Evolutionary conservation across 1,140 invertebrate species (phyloP).

Genomic region (Rhizoglyphus robini): DNA sequence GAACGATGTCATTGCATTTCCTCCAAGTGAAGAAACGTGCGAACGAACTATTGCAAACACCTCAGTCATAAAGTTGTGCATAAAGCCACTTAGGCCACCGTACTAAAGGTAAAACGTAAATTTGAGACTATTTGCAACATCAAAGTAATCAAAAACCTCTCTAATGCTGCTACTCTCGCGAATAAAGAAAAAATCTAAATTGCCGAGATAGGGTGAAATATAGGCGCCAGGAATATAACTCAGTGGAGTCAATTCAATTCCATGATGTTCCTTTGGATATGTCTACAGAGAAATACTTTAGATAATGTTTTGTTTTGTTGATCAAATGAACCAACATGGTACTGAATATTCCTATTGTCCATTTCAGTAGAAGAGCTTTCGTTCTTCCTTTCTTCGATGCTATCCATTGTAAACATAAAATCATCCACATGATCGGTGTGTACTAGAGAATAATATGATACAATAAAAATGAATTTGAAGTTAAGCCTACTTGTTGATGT

Average conservation of each 20-base stretch:
- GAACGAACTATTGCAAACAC: slow-evolving; percentile 76
- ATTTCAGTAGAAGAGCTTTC: neutral
- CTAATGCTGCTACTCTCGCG: slow-evolving; percentile 79
- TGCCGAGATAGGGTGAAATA: slow-evolving; percentile 72
- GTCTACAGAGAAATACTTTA: slow-evolving; percentile 37
- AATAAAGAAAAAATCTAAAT: slow-evolving; percentile 89
- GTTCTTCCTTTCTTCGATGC: neutral
- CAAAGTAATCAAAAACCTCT: too few relatives aligned
- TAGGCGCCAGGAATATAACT: slow-evolving; percentile 62
- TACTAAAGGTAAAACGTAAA: too few relatives aligned
- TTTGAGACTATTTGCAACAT: too few relatives aligned
- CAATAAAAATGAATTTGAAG: neutral
- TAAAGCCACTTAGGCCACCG: slow-evolving; percentile 79
- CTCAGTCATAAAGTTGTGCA: slow-evolving; percentile 83
- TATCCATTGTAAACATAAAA: slow-evolving; percentile 47
- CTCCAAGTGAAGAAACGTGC: slow-evolving; percentile 80
- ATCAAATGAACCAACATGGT: neutral
- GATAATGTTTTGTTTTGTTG: neutral
- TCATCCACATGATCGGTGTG: slow-evolving; percentile 41
- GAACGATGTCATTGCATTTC: slow-evolving; percentile 83
- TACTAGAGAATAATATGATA: neutral
- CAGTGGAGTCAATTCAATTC: slow-evolving; percentile 70
- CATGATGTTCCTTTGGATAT: slow-evolving; percentile 45
- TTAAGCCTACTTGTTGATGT: neutral
- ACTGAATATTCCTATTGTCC: slow-evolving; percentile 4